Evolutionary conservation across 2,113 vertebrate species (phyloP), one percentile per base, ranked within the genome.

Genomic region (Procavia capensis): DNA sequence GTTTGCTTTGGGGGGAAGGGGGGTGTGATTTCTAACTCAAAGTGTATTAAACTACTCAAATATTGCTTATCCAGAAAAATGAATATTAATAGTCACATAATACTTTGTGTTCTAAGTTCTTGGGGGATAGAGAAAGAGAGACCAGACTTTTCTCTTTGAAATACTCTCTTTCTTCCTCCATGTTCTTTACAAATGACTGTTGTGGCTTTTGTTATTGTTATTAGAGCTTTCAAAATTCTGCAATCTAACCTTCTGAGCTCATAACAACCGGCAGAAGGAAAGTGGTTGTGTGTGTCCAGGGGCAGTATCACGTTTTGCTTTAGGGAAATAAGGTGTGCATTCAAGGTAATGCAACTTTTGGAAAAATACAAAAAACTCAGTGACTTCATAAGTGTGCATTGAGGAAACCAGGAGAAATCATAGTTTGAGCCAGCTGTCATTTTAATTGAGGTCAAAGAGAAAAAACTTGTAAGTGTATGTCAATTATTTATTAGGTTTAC

Each of bases 311-410:
- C 39, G 80, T 95, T 97, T 98, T 88, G 85, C 83, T 96, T 94
- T 96, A 79, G 85, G 90, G 91, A 98, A 97, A 86, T 88, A 29
- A 36, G 87, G 5, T 27, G 66, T 27, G 34, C 78, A 50, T 93
- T 89, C 81, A 96, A 97, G 79, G 63, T 85, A 94, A 94, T 94
- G 70, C 16, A 74, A 97, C 95, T 97, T 70, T 83, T 96, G 91
- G 68, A 98, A 95, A 96, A 96, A 93, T 94, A 83, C 88, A 84
- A 97, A 98, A 94, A 98, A 94, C 90, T 17, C 59, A 91, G 93
- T 94, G 96, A 96, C 88, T 97, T 97, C 95, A 29, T 97, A 72
- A 84, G 88, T 80, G 34, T 85, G 75, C 95, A 70, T 8, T 88
- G 78, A 97, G 59, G 64, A 64, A 81, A 70, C 57, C 91, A 91